These are phyloP conservation scores for Chironomus riparius DNA, from an alignment of 2,888 invertebrate genomes.

Conservation along the genomic window DNA sequence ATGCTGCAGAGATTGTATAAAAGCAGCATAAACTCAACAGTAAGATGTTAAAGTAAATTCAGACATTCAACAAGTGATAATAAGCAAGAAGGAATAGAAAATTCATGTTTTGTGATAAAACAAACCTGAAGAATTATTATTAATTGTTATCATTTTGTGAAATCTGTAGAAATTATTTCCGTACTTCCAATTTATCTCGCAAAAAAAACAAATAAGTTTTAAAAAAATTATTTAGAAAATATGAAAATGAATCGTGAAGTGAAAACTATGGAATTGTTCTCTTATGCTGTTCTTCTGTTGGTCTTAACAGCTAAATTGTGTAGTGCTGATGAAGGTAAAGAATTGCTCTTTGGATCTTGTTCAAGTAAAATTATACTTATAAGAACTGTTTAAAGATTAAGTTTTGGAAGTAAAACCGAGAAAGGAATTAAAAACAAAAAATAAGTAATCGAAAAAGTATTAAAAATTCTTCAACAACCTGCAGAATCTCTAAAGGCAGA, in stretches of 20 bases:
- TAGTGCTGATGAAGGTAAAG: slow-evolving; percentile 16
- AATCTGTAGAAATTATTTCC: not conserved
- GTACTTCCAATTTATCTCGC: not conserved
- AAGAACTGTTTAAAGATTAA: too few species aligned
- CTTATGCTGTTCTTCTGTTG: not conserved
- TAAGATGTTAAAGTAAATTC: not conserved
- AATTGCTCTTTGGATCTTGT: not conserved
- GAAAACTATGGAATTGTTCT: slow-evolving; percentile 15
- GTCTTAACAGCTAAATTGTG: slow-evolving; percentile 8
- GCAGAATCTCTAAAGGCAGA: too few species aligned
- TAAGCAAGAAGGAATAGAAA: not conserved
- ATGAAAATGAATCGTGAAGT: slow-evolving; percentile 7
- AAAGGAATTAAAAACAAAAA: too few species aligned
- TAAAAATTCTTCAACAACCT: too few species aligned
- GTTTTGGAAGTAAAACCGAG: too few species aligned
- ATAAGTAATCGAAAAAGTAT: too few species aligned
- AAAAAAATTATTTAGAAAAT: not conserved
- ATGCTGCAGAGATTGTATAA: slow-evolving; percentile 7
- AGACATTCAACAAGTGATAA: slow-evolving; percentile 24
- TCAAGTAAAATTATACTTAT: too few species aligned
- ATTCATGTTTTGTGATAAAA: not conserved
- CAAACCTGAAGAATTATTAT: not conserved
- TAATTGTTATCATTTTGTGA: not conserved
- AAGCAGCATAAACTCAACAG: slow-evolving; percentile 1
- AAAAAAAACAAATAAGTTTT: not conserved